Percentiles rank a stretch among this genome's conserved stretches.
Evolutionary conservation across 37 sponge, comb jelly and placozoan genomes (phyloP).

Genomic region (Diacarnus erythraeanus): DNA sequence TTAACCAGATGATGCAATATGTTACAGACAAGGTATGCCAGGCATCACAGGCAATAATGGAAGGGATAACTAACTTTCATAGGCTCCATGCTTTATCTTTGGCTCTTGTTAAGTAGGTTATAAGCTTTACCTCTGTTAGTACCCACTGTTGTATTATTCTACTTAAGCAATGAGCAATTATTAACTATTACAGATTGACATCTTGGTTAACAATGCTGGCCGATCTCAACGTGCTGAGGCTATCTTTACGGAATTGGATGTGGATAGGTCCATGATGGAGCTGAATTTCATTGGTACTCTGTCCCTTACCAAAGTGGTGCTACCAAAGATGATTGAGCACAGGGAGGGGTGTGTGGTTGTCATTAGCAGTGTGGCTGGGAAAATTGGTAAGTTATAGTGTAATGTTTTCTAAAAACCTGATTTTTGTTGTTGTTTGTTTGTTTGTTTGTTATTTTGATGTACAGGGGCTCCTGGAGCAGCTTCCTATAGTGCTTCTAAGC

Average conservation of each 20-base stretch:
- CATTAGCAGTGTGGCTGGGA: conserved; percentile 89
- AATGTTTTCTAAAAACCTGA: background rate
- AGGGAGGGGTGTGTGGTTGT: conserved; percentile 65
- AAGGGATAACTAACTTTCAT: too few relatives aligned
- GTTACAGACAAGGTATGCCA: too few relatives aligned
- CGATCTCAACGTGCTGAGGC: conserved; percentile 83
- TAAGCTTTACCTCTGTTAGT: too few relatives aligned
- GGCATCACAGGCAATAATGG: too few relatives aligned
- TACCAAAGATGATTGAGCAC: conserved; percentile 78
- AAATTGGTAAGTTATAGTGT: conserved; percentile 66
- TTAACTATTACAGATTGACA: conserved; percentile 64
- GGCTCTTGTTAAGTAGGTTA: conserved; percentile 3
- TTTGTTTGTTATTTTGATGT: background rate
- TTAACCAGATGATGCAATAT: too few relatives aligned
- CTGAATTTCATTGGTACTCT: conserved; percentile 84
- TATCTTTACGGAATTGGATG: conserved; percentile 71
- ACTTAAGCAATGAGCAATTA: background rate
- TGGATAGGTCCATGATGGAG: conserved; percentile 70
- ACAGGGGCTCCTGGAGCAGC: conserved; percentile 80
- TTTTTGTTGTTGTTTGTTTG: background rate
- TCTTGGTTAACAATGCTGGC: conserved; percentile 94
- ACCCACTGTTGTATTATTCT: background rate
- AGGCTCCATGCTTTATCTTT: too few relatives aligned
- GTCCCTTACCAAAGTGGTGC: conserved; percentile 86
- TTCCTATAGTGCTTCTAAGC: conserved; percentile 85